Evolutionary conservation across 2,113 vertebrate species (phyloP), one percentile per base, ranked within the genome.

Genomic region (Lethenteron reissneri): DNA sequence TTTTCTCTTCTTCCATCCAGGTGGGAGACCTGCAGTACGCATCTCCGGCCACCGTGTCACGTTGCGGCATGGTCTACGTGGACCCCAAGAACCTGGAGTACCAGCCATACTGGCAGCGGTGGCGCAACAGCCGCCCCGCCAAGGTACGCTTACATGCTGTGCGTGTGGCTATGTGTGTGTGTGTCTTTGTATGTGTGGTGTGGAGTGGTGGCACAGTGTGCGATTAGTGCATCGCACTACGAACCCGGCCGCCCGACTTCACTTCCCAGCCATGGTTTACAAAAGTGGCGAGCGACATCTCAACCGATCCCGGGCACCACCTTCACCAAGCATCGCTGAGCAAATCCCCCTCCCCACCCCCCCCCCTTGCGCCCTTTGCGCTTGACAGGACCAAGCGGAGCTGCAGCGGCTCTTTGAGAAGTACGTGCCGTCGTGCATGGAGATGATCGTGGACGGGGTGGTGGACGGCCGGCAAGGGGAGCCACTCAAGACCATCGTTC

Each of bases 1-100:
- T 68, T 69, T 56, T 57, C 70, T 58, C 71, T 21, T 14, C 11
- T 76, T 70, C 74, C 12, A 75, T 71, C 9, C 71, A 99, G 94
- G 94, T 99, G 74, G 92, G 90, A 75, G 90, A 99, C 75, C 79
- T 99, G 71, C 90, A 92, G 72, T 89, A 92, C 57, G 94, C 94
- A n/a, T 97, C 94, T 13, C 91, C 94, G 71, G 91, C 92, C 11
- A 97, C 91, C 0, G 92, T 99, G 25, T 97, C 91, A 14, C 88
- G 92, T 58, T 96, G 94, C 71, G 94, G 91, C 62, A 95, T 99
- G 88, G 92, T 99, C 59, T 96, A 85, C 76, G 87, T 99, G 74
- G 94, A 99, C 75, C 92, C 94, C 56, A 92, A 96, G 81, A 95
- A 97, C 72, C 78, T 97, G 76, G 83, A 81, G 72, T 99, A 88